Evolutionary conservation across 2,113 vertebrate genomes (phyloP).

Genomic region (Noturus placidus): DNA sequence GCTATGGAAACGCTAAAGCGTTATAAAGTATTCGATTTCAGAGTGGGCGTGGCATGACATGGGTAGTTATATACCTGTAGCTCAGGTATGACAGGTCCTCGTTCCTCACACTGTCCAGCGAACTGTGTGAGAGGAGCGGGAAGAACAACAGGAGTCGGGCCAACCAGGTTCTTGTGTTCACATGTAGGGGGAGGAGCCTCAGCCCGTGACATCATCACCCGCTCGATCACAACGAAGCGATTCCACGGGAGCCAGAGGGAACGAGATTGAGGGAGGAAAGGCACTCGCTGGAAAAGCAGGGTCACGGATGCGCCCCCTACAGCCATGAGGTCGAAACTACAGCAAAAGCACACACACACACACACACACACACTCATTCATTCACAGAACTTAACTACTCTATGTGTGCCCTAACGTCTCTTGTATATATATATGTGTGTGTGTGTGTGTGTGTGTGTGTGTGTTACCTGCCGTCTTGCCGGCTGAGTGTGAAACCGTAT

Average conservation of each 20-base stretch:
- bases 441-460: neutral
- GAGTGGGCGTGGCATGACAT: neutral
- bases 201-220: constrained; percentile 87
- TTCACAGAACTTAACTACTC: neutral
- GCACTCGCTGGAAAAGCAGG: constrained; percentile 92
- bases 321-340: constrained; percentile 94
- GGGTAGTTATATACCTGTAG: constrained; percentile 79
- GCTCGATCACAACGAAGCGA: constrained; percentile 90
- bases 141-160: constrained; percentile 90
- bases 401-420: neutral
- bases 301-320: constrained; percentile 88
- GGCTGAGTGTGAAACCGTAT: constrained; percentile 93
- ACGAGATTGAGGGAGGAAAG: constrained; percentile 87
- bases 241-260: constrained; percentile 97
- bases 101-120: constrained; percentile 86
- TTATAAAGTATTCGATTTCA: neutral
- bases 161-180: constrained; percentile 84
- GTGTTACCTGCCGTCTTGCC: constrained; percentile 91
- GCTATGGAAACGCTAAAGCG: neutral
- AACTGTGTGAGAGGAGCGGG: constrained; percentile 91
- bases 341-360: constrained; percentile 13
- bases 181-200: constrained; percentile 74
- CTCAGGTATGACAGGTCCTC: constrained; percentile 89
- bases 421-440: neutral
- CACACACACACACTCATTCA: neutral